Base-by-base conservation (phyloP, 2,888 invertebrate species). In the Agriotes lineatus region DNA sequence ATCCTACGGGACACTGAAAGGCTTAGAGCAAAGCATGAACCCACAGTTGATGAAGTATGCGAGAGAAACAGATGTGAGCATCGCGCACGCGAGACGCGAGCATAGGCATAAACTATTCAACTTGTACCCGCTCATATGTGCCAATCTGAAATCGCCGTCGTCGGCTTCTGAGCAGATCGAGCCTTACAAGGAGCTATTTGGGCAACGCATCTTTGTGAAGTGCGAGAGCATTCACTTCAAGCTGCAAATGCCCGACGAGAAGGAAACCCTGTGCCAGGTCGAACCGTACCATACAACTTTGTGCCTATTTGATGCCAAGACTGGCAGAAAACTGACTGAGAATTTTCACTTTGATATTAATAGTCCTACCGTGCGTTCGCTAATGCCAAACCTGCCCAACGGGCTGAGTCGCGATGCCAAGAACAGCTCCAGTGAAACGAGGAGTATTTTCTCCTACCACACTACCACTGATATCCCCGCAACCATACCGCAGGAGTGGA, bases 251-350 rank as follows among this genome's bases (percentile, higher is more conserved):
- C 91, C 91, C 1, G 91, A 92, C 65, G 93, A 93, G 60, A 91
- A 90, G 72, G 93, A 94, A 75, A 86, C 91, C 59, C 81, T 93
- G 63, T 82, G 80, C 77, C 69, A 69, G 62, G 93, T 98, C 60
- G 99, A 99, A 82, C 98, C 99, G 0, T 98, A 98, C 85, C 94
- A 94, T 81, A 93, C 97, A 16, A 91, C 93, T 52, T 85, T 99
- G 74, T 93, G 96, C 64, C 85, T 99, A 42, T 99, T 95, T 84
- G 98, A 99, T 86, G 94, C 93, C 4, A 91, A 92, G 79, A 91
- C 91, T 74, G 93, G 93, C 35, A 89, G 91, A 80, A 97, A 97
- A 85, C 86, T 98, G 72, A 94, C 96, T 1, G 97, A 97, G 83
- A 96, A 96, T 85, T 97, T 97, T 85, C 92, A 96, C 83, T 95